Conservation (phyloP, 2,113 vertebrate genomes). For the Catharus minimus region DNA sequence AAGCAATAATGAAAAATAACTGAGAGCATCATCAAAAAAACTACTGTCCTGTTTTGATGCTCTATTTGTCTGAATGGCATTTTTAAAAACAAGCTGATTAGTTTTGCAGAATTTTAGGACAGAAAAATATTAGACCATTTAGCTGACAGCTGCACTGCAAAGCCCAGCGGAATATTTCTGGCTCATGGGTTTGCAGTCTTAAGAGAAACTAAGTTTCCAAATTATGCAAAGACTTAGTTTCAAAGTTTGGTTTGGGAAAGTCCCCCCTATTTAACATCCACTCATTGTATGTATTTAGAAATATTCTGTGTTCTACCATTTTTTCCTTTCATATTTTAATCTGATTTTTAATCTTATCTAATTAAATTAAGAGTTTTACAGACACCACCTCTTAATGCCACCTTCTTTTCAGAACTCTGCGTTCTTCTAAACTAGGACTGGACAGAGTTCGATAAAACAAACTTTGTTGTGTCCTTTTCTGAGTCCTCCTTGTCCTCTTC, state of each 20-base stretch:
- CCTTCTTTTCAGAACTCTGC: background rate
- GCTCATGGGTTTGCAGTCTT: background rate
- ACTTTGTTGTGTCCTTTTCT: background rate
- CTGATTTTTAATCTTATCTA: background rate
- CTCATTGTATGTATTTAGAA: background rate
- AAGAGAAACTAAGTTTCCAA: background rate
- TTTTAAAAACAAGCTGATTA: constrained; percentile 8
- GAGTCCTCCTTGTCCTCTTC: background rate
- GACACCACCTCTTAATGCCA: background rate
- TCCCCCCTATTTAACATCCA: background rate
- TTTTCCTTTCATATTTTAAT: background rate
- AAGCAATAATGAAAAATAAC: background rate
- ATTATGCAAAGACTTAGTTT: background rate
- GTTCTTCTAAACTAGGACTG: background rate
- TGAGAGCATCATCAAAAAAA: background rate
- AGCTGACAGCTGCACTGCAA: background rate
- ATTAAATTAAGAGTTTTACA: background rate
- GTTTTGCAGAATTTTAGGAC: background rate
- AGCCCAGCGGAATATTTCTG: background rate
- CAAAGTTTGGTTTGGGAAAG: background rate
- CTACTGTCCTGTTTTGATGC: background rate
- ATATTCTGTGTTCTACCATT: background rate
- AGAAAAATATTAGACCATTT: background rate
- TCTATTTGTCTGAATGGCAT: background rate
- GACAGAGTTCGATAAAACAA: background rate